These are phyloP conservation scores for Orgyia antiqua DNA, from an alignment of 2,888 invertebrate genomes.

Conservation along the genomic window DNA sequence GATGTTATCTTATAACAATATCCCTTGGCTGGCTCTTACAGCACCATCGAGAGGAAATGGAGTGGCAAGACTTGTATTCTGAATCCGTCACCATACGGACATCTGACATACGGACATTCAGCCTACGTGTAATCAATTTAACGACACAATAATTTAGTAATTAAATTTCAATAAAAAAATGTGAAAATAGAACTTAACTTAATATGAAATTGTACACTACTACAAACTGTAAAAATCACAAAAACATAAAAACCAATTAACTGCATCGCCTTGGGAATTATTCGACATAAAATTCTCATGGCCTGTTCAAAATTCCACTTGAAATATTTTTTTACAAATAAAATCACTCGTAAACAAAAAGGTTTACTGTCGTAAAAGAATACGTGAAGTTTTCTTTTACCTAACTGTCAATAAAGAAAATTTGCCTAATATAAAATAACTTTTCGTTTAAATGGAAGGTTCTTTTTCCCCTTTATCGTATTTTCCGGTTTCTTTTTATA, in stretches of 20 bases:
- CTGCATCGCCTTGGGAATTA: constrained; percentile 10
- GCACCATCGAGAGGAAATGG: too few relatives aligned
- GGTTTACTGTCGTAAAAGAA: constrained; percentile 30
- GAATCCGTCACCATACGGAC: too few relatives aligned
- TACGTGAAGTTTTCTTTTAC: constrained; percentile 41
- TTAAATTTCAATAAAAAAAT: too few relatives aligned
- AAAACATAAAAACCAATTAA: constrained; percentile 26
- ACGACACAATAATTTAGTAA: too few relatives aligned
- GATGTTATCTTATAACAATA: too few relatives aligned
- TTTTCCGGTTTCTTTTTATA: constrained; percentile 40
- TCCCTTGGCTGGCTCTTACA: too few relatives aligned
- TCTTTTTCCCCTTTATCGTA: constrained; percentile 40
- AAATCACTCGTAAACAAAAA: constrained; percentile 26
- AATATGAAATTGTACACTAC: too few relatives aligned
- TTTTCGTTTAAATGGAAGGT: constrained; percentile 44
- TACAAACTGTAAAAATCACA: constrained; percentile 13
- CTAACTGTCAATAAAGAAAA: constrained; percentile 46
- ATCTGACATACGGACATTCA: too few relatives aligned
- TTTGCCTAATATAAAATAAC: constrained; percentile 45
- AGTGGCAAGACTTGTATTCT: too few relatives aligned
- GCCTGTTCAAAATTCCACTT: constrained; percentile 8
- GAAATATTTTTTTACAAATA: constrained; percentile 8
- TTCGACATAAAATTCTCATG: constrained; percentile 12
- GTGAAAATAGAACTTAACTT: too few relatives aligned
- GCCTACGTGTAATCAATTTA: too few relatives aligned